phyloP scores from a whole-genome alignment of 2,113 vertebrate genomes.

The Actenoides lindsayi region DNA sequence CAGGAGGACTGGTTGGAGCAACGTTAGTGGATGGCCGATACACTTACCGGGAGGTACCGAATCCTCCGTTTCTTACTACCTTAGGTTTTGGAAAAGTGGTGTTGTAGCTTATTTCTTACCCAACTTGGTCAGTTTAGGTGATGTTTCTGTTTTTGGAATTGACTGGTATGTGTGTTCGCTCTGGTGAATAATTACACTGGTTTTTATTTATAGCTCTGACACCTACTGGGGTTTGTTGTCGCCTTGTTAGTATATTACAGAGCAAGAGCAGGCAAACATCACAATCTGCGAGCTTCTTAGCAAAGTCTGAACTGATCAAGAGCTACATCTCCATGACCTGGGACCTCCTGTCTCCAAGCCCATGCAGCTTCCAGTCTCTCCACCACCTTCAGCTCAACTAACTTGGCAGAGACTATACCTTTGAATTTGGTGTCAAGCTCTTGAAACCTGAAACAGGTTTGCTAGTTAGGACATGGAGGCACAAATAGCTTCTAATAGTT shows the following conservation, averaged over 20 bases:
- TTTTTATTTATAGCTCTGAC: not conserved
- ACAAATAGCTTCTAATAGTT: not conserved
- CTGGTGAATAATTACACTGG: not conserved
- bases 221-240: not conserved
- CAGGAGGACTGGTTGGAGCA: constrained; percentile 85
- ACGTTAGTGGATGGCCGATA: constrained; percentile 94
- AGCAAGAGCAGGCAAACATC: not conserved
- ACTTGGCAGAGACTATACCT: not conserved
- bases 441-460: not conserved
- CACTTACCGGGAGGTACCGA: constrained; percentile 92
- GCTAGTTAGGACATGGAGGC: not conserved
- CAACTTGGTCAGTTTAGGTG: not conserved
- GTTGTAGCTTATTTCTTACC: not conserved
- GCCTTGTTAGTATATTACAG: not conserved
- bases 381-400: not conserved
- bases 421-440: not conserved
- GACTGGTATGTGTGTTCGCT: not conserved
- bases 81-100: not conserved
- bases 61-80: not conserved
- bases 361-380: not conserved
- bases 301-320: not conserved
- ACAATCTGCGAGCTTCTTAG: not conserved
- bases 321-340: not conserved
- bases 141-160: not conserved
- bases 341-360: not conserved